phyloP scores from a whole-genome alignment of 2,113 vertebrate genomes.

The Salvator merianae region DNA sequence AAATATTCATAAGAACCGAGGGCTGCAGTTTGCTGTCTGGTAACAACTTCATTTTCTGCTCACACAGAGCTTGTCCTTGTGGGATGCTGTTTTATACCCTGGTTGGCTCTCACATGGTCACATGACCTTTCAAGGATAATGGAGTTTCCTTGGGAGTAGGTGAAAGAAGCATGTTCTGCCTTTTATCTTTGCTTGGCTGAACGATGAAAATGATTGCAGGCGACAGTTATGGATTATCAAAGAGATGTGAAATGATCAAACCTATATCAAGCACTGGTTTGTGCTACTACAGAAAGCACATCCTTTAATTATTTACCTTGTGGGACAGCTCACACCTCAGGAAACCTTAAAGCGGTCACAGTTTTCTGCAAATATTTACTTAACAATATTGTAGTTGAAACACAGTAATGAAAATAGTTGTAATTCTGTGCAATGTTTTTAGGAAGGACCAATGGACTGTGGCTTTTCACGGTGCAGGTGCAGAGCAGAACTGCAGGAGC shows the following conservation, averaged over 20 bases:
- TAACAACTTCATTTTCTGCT: conserved; percentile 83
- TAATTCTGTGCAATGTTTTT: conserved; percentile 65
- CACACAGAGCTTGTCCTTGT: conserved; percentile 72
- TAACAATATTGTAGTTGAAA: conserved; percentile 72
- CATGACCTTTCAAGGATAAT: conserved; percentile 74
- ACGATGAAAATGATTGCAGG: conserved; percentile 79
- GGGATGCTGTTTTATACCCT: conserved; percentile 55
- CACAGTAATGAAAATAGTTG: conserved; percentile 69
- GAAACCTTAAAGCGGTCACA: conserved; percentile 68
- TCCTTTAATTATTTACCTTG: conserved; percentile 81
- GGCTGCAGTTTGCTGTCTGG: conserved; percentile 79
- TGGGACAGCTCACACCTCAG: conserved; percentile 67
- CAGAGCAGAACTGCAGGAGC: conserved; percentile 47
- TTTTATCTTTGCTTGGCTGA: conserved; percentile 81
- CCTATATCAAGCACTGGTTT: conserved; percentile 72
- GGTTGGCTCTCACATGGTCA: conserved; percentile 62
- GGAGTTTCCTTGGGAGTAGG: conserved; percentile 74
- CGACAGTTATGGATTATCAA: conserved; percentile 86
- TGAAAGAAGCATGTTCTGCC: conserved; percentile 69
- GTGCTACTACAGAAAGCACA: conserved; percentile 66
- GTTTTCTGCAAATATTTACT: conserved; percentile 81
- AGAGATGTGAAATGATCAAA: conserved; percentile 79
- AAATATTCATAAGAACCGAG: conserved; percentile 91
- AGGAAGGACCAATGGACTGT: conserved; percentile 63
- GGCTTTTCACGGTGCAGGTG: conserved; percentile 57